Conservation (phyloP, 2,797 vertebrate genomes). For the Nannoperca obscura region DNA sequence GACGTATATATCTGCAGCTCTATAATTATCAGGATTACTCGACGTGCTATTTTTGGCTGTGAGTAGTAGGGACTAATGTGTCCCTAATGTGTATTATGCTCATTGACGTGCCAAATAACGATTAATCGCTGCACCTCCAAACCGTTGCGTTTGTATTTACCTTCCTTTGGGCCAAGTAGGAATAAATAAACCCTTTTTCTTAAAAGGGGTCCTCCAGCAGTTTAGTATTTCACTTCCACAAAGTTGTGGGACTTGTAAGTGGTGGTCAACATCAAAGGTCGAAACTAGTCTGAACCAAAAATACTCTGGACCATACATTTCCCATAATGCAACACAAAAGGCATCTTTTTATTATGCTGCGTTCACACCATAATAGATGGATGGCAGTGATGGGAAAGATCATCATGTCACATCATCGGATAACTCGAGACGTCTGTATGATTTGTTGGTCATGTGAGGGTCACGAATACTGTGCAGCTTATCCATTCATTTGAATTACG, state of each 20-base stretch:
- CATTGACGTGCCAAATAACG: not conserved
- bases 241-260: not conserved
- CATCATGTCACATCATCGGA: not conserved
- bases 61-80: not conserved
- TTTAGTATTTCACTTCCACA: too few species aligned
- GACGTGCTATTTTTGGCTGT: slow-evolving; percentile 4
- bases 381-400: too few species aligned
- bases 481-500: not conserved
- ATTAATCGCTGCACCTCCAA: not conserved
- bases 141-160: not conserved
- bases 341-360: not conserved
- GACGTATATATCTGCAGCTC: not conserved
- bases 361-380: not conserved
- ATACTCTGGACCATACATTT: not conserved
- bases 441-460: not conserved
- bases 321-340: not conserved
- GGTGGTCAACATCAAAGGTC: not conserved
- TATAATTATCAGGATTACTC: slow-evolving; percentile 19
- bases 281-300: too few species aligned
- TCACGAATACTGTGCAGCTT: not conserved
- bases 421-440: not conserved
- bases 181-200: not conserved
- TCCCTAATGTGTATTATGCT: not conserved
- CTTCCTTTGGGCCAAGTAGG: not conserved
- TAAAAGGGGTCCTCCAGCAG: not conserved